phyloP scores from a whole-genome alignment of 2,113 vertebrate genomes.

The Corythaeola cristata region DNA sequence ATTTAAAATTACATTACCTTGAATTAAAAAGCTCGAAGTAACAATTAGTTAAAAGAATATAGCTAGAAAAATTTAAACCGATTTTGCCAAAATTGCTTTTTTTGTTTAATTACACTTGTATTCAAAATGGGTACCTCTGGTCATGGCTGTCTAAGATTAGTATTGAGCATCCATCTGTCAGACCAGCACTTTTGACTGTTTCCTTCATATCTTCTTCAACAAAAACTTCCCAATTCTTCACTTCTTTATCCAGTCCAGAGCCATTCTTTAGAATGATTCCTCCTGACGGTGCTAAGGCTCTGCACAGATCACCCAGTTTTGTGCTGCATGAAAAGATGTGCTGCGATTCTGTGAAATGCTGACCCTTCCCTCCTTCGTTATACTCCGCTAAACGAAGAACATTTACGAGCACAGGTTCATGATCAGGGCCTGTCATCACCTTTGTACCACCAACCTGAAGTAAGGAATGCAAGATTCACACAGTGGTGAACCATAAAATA shows the following conservation, averaged over 20 bases:
- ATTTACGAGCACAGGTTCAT: slow-evolving; percentile 86
- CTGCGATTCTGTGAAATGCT: slow-evolving; percentile 52
- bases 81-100: neutral
- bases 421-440: slow-evolving; percentile 80
- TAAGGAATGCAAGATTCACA: neutral
- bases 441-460: slow-evolving; percentile 83
- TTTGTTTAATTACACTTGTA: neutral
- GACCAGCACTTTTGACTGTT: slow-evolving; percentile 81
- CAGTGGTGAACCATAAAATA: neutral
- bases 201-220: slow-evolving; percentile 78
- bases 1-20: neutral
- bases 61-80: neutral
- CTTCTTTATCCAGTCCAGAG: neutral
- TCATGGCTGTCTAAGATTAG: slow-evolving; percentile 80
- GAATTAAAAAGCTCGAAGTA: neutral
- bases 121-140: slow-evolving; percentile 75
- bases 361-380: slow-evolving; percentile 39
- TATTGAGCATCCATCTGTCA: slow-evolving; percentile 84
- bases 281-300: slow-evolving; percentile 60
- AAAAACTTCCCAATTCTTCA: slow-evolving; percentile 81
- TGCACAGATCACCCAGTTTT: slow-evolving; percentile 41
- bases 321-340: slow-evolving; percentile 66
- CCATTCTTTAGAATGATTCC: slow-evolving; percentile 70
- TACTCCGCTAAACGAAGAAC: slow-evolving; percentile 76
- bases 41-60: neutral